Evolutionary conservation across 2,113 vertebrate species (phyloP).

Genomic region (Himantopus leucocephalus): DNA sequence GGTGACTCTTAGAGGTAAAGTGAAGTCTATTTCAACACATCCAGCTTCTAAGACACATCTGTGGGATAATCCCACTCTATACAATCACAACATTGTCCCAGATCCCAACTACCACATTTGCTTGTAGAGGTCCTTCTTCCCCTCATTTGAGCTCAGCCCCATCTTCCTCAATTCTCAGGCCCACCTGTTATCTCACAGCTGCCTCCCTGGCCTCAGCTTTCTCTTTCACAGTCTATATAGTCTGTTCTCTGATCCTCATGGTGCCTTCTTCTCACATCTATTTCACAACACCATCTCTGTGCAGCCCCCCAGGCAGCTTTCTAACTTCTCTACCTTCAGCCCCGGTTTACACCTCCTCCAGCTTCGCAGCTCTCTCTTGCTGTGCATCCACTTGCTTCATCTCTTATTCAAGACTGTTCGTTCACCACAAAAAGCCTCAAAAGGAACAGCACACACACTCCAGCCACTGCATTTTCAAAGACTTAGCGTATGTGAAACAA

Average conservation of each 20-base stretch:
- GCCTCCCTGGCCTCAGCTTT: background rate
- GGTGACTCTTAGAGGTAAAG: background rate
- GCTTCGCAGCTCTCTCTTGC: background rate
- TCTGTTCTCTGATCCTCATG: background rate
- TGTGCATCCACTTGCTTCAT: background rate
- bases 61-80: background rate
- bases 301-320: background rate
- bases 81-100: background rate
- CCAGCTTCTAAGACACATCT: background rate
- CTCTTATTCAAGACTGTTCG: background rate
- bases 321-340: background rate
- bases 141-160: background rate
- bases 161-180: background rate
- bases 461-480: background rate
- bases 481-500: background rate
- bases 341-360: background rate
- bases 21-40: background rate
- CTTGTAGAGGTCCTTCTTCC: background rate
- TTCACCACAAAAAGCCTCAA: background rate
- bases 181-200: background rate
- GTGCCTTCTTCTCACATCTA: background rate
- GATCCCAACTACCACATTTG: background rate
- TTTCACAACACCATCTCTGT: background rate
- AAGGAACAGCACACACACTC: background rate
- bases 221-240: background rate